phyloP scores from a whole-genome alignment of 2,888 invertebrate species.

The Epistrophella euchroma region DNA sequence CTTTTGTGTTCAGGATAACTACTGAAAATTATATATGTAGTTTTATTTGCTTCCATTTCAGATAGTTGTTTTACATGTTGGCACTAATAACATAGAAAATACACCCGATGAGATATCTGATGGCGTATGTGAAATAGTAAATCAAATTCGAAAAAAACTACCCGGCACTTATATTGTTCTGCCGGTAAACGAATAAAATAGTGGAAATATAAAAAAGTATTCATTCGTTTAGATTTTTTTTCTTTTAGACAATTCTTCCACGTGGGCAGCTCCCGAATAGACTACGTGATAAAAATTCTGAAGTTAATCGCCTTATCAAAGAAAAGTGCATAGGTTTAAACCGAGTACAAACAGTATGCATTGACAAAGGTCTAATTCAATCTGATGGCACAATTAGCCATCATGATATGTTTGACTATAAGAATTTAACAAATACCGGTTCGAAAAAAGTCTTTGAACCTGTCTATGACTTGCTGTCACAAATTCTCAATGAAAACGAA shows the following conservation, averaged over 20 bases:
- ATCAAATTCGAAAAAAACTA: slow-evolving; percentile 90
- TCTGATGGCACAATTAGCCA: slow-evolving; percentile 93
- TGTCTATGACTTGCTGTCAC: slow-evolving; percentile 91
- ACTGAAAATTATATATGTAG: too few relatives aligned
- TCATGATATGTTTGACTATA: slow-evolving; percentile 96
- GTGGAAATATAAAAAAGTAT: background rate
- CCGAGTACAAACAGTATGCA: slow-evolving; percentile 90
- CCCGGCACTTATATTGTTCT: slow-evolving; percentile 92
- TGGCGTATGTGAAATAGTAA: slow-evolving; percentile 91
- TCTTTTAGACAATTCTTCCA: slow-evolving; percentile 92
- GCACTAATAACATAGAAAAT: slow-evolving; percentile 94
- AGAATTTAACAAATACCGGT: slow-evolving; percentile 93
- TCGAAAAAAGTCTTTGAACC: slow-evolving; percentile 94
- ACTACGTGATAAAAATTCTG: slow-evolving; percentile 90
- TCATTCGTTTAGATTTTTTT: background rate
- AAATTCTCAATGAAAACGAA: slow-evolving; percentile 91
- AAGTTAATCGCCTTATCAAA: slow-evolving; percentile 90
- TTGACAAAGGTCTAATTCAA: slow-evolving; percentile 92
- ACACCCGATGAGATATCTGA: slow-evolving; percentile 92
- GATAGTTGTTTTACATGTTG: slow-evolving; percentile 94
- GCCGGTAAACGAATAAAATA: slow-evolving; percentile 86
- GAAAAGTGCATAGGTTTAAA: slow-evolving; percentile 87
- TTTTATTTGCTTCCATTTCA: slow-evolving; percentile 83
- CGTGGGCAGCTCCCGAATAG: slow-evolving; percentile 94
- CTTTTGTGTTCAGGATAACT: too few relatives aligned